Base-by-base conservation (phyloP, 2,888 invertebrate genomes). In the Rotaria sp. region DNA sequence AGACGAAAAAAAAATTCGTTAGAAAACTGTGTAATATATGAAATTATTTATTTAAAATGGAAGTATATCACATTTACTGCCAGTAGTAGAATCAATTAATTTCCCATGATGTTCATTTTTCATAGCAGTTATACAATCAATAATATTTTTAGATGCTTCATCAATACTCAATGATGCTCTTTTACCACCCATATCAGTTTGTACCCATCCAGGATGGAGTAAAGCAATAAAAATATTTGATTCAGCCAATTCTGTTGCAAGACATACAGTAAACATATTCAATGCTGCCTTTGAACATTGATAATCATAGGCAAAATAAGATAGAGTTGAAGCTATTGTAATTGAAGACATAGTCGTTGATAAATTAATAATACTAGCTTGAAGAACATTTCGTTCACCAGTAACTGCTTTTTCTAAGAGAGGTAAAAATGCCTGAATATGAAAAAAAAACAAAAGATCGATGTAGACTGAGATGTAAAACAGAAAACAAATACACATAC, bases 161-260 rank as follows among this genome's bases (percentile, higher is more conserved):
- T 94, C 93, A 2, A 95, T 92, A 85, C 94, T 94, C 55, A 96
- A 91, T 0, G 94, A 94, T 0, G 96, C 96, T 88, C 93, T 94
- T 67, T 93, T 91, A 10, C 96, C 96, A 10, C 96, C 96, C 95
- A 96, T 94, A 88, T 94, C 94, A 0, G 96, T 96, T 90, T 94
- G 94, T 15, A 96, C 95, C 96, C 96, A 96, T 4, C 96, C 96
- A 0, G 96, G 96, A 92, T 96, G 96, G 87, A 96, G 86, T 92
- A 90, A 93, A 0, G 94, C 92, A 1, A 94, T 94, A 35, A 96
- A 89, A 88, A 96, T 95, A 84, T 94, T 93, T 88, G 94, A 93
- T 67, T 93, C 93, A 90, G 94, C 94, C 88, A 96, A 92, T 91
- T 96, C 96, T 13, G 94, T 90, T 89, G 95, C 94, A 93, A 96